Conservation (phyloP, 2,113 vertebrate genomes). For the Prunella himalayana region DNA sequence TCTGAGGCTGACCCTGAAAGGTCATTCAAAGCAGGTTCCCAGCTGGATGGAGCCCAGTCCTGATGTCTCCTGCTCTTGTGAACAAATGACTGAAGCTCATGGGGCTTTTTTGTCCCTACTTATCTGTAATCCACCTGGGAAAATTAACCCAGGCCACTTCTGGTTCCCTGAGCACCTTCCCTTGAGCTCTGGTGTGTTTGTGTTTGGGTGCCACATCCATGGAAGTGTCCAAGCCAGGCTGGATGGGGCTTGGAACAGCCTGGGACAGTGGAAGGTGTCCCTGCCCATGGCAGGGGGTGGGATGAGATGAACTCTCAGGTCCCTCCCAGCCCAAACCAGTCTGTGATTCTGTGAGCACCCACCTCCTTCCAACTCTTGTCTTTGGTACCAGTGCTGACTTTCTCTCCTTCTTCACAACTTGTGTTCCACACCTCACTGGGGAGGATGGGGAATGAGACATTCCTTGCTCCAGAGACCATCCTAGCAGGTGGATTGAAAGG, state of each 20-base stretch:
- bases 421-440: background rate
- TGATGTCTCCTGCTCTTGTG: background rate
- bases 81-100: fast-evolving
- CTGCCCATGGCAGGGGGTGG: background rate
- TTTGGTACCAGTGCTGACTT: background rate
- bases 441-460: background rate
- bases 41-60: background rate
- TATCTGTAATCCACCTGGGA: background rate
- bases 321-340: background rate
- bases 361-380: background rate
- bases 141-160: background rate
- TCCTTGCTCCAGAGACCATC: fast-evolving
- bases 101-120: background rate
- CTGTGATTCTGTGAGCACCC: background rate
- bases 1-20: background rate
- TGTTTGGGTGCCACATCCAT: background rate
- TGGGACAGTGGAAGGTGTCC: background rate
- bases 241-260: background rate
- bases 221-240: background rate
- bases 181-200: background rate
- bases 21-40: background rate
- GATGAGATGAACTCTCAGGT: background rate
- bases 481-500: background rate
- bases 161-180: background rate
- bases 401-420: background rate